These are phyloP conservation scores for Nephrotoma appendiculata DNA, from an alignment of 2,888 invertebrate species.

Conservation along the genomic window DNA sequence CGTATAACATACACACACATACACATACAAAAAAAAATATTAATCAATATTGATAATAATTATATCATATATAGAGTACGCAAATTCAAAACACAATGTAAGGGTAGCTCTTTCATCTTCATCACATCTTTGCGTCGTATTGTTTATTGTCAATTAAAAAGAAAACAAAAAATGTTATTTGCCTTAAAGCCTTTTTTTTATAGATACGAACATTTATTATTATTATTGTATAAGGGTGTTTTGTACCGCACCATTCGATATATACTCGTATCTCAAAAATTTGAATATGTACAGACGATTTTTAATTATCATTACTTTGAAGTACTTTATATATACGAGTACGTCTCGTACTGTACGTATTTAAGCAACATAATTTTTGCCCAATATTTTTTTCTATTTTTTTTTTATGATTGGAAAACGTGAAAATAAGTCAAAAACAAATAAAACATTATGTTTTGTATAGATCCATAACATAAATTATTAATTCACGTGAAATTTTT, in stretches of 20 bases:
- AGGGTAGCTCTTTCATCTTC: background rate
- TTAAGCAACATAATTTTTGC: background rate
- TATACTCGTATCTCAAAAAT: background rate
- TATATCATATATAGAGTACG: background rate
- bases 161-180: background rate
- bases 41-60: background rate
- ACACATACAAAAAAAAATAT: background rate
- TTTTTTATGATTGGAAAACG: background rate
- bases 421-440: background rate
- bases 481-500: background rate
- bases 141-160: background rate
- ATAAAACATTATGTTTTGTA: background rate
- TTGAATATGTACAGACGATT: background rate
- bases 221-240: background rate
- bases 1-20: background rate
- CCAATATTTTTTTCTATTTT: background rate
- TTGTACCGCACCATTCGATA: background rate
- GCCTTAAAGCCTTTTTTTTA: background rate
- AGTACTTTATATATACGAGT: background rate
- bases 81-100: background rate
- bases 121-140: background rate
- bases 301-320: background rate
- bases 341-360: background rate
- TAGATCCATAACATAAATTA: background rate
- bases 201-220: background rate